A percentile compares a stretch with the other conserved stretches of the same genome.
These are phyloP conservation scores for Tarsius wallacei DNA, from an alignment of 2,797 vertebrate genomes.

Conservation along the genomic window DNA sequence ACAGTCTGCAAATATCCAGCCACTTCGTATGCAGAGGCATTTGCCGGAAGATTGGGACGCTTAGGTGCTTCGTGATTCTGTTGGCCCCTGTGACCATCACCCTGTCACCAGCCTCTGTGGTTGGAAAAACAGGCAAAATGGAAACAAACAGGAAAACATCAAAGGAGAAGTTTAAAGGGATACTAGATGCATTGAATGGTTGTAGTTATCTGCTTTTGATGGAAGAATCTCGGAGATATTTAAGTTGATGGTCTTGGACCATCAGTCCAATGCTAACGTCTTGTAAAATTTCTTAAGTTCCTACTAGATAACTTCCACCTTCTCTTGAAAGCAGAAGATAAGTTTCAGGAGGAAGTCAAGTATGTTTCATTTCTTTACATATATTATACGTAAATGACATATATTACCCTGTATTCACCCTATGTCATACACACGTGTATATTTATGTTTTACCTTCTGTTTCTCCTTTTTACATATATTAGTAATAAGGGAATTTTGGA, in stretches of 20 bases:
- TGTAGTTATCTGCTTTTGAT: neutral
- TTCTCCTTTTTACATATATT: constrained; percentile 1
- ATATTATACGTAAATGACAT: neutral
- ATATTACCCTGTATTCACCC: neutral
- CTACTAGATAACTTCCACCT: neutral
- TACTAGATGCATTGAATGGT: neutral
- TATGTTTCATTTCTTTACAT: neutral
- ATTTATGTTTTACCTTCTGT: neutral
- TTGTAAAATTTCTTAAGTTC: neutral
- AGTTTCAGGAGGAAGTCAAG: neutral
- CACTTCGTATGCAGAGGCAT: neutral
- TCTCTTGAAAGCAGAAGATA: neutral
- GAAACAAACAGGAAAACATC: neutral
- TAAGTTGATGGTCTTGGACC: neutral
- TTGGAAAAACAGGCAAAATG: neutral
- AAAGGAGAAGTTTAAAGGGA: neutral
- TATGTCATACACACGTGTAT: neutral
- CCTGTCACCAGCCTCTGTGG: neutral
- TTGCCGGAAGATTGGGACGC: neutral
- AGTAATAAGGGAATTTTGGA: constrained; percentile 22
- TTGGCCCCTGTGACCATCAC: neutral
- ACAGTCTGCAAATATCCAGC: neutral
- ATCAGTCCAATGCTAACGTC: neutral
- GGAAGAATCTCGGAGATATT: neutral
- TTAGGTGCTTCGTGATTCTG: neutral